Conservation (phyloP, 2,113 vertebrate species). For the Coptodon bakossiorum region DNA sequence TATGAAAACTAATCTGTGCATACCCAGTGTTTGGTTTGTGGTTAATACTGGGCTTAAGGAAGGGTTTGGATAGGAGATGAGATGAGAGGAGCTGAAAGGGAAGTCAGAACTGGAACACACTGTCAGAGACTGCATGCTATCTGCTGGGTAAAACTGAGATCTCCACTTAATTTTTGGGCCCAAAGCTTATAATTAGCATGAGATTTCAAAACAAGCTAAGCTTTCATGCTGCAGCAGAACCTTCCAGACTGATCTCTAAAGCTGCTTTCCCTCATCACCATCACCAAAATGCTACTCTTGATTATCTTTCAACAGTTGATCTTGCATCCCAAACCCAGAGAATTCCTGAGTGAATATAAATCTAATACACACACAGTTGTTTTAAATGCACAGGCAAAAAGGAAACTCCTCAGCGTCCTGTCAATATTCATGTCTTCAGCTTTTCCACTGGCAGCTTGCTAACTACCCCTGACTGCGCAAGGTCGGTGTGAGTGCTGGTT, state of each 20-base stretch:
- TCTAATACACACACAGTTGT: not conserved
- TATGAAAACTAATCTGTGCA: not conserved
- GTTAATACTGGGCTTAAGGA: not conserved
- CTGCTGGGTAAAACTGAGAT: constrained; percentile 2
- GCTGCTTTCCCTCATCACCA: not conserved
- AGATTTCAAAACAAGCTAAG: not conserved
- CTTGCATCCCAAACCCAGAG: not conserved
- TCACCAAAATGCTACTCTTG: not conserved
- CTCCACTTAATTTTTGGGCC: constrained; percentile 2
- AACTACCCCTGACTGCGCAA: not conserved
- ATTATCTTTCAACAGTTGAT: not conserved
- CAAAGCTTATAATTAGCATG: constrained; percentile 7
- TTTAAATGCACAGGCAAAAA: constrained; percentile 10
- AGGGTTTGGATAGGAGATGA: not conserved
- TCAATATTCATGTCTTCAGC: not conserved
- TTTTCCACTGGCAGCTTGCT: not conserved
- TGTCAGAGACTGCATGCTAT: not conserved
- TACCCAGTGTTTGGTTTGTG: not conserved
- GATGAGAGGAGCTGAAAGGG: not conserved
- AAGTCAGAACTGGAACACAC: not conserved
- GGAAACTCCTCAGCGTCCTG: not conserved
- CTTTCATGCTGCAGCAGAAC: not conserved
- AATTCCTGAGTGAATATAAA: not conserved
- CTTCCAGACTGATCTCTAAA: not conserved
- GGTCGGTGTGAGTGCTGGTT: constrained; percentile 9